These are phyloP conservation scores for Sebastes diaconus DNA, from an alignment of 2,797 vertebrate genomes.

Conservation along the genomic window DNA sequence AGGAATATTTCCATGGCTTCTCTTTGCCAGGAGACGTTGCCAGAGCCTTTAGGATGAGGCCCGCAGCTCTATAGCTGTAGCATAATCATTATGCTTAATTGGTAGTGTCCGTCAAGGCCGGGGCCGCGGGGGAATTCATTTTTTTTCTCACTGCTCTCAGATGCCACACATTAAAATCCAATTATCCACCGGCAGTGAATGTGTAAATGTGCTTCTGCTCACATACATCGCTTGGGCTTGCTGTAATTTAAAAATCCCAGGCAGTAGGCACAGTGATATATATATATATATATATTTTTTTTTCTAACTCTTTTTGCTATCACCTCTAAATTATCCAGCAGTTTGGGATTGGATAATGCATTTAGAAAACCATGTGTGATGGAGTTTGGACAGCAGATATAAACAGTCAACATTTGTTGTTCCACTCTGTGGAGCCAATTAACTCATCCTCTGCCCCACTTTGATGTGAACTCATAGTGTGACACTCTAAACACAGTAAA, in stretches of 20 bases:
- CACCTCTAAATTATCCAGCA: constrained; percentile 18
- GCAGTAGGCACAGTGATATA: neutral
- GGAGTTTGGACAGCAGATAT: neutral
- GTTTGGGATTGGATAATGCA: constrained; percentile 8
- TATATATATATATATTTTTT: neutral
- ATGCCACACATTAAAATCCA: constrained; percentile 71
- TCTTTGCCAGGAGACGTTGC: constrained; percentile 22
- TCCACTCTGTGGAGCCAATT: neutral
- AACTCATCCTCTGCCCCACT: neutral
- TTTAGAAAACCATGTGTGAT: neutral
- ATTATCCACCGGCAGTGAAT: constrained; percentile 60
- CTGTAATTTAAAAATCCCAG: constrained; percentile 38
- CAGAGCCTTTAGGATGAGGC: constrained; percentile 21
- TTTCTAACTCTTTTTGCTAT: neutral
- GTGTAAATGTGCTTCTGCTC: constrained; percentile 59
- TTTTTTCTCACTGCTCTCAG: constrained; percentile 55
- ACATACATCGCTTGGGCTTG: constrained; percentile 32
- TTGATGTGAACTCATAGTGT: neutral
- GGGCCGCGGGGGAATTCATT: constrained; percentile 48
- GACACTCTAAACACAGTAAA: neutral
- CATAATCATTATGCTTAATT: constrained; percentile 69
- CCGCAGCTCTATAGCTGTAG: constrained; percentile 47
- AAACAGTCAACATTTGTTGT: neutral
- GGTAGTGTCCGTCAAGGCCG: constrained; percentile 65
- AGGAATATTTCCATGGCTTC: constrained; percentile 13